Percentiles rank a stretch among this genome's conserved stretches.
phyloP scores from a whole-genome alignment of 2,797 vertebrate genomes.

The Malurus splendens region DNA sequence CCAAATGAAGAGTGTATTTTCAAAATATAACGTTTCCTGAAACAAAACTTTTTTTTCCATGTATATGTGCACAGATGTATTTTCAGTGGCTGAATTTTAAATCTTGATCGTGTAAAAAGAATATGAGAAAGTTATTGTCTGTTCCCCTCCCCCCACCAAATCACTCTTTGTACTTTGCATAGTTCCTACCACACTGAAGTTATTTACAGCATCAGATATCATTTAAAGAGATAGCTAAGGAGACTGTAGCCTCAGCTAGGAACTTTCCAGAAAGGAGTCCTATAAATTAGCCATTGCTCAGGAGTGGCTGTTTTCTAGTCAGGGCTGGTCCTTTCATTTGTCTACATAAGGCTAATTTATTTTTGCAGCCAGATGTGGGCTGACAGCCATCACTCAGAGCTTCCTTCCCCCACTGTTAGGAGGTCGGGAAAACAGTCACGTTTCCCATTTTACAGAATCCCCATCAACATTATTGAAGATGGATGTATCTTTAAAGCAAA shows the following conservation, averaged over 20 bases:
- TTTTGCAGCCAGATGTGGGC: conserved; percentile 95
- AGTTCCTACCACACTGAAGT: conserved; percentile 52
- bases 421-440: conserved; percentile 84
- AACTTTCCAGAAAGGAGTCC: conserved; percentile 78
- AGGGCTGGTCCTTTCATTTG: conserved; percentile 88
- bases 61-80: not conserved
- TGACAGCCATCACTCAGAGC: conserved; percentile 98
- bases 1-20: not conserved
- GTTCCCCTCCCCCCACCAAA: conserved; percentile 24
- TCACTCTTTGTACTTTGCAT: conserved; percentile 51
- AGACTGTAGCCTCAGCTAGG: conserved; percentile 66
- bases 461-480: conserved; percentile 98
- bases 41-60: not conserved
- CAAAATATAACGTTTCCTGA: conserved; percentile 36
- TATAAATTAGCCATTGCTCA: conserved; percentile 76
- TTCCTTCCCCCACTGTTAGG: conserved; percentile 77
- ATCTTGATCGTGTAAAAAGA: conserved; percentile 48
- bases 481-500: conserved; percentile 97
- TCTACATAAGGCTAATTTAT: conserved; percentile 99
- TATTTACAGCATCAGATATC: conserved; percentile 73
- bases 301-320: conserved; percentile 78
- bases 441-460: conserved; percentile 85
- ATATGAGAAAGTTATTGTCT: conserved; percentile 58
- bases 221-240: conserved; percentile 74
- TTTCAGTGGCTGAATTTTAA: conserved; percentile 35